Evolutionary conservation across 2,888 invertebrate genomes (phyloP), one percentile per base, ranked within the genome.

Genomic region (Cetonia aurata): DNA sequence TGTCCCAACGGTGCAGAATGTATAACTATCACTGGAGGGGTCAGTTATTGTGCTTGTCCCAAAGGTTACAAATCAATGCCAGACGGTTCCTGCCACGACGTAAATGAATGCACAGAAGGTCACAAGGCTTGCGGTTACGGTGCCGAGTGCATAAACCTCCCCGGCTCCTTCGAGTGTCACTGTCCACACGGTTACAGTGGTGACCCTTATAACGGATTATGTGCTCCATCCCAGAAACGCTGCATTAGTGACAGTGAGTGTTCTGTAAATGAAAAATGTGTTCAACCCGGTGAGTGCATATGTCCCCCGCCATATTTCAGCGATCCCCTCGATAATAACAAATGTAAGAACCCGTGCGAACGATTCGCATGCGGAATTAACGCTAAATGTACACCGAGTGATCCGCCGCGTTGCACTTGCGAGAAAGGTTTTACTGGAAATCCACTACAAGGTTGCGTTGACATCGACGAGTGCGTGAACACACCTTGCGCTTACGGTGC

Each of bases 11-110:
- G 95, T 9, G 96, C 96, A 0, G 95, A 96, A 80, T 96, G 96
- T 79, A 94, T 96, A 69, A 90, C 93, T 3, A 96, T 96, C 76
- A 92, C 96, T 12, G 95, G 95, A 31, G 94, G 94, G 60, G 93
- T 95, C 0, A 96, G 96, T 82, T 96, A 96, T 81, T 96, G 96
- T 79, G 96, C 96, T 60, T 96, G 96, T 81, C 96, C 96, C 6
- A 91, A 93, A 81, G 96, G 96, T 13, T 96, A 89, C 82, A 89
- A 90, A 70, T 92, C 93, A 19, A 80, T 87, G 1, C 80, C 86
- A 1, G 94, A 95, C 79, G 94, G 95, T 13, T 89, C 92, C n/a
- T 96, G 96, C 80, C 88, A 90, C 82, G 95, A 96, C 82, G 90
- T 95, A 56, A 90, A 96, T 80, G 96, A 96, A 84, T 96, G 96